phyloP scores from a whole-genome alignment of 2,797 vertebrate species.

The Oryzias sinensis region DNA sequence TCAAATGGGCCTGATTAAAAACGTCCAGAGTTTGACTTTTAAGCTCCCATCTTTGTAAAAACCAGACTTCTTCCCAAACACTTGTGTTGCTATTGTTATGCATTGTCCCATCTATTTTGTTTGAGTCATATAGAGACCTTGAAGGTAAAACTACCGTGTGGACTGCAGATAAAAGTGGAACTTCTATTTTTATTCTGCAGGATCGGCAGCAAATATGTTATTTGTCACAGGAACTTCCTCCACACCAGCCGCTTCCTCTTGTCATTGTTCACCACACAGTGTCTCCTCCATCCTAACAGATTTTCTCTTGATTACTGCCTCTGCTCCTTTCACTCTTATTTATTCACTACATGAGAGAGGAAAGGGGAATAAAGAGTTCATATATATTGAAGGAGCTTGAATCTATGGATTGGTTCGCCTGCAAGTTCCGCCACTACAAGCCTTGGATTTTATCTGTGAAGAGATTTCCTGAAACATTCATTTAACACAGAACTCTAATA shows the following conservation, averaged over 20 bases:
- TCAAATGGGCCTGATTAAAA: no score
- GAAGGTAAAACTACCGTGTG: neutral
- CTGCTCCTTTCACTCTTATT: neutral
- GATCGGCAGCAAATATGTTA: neutral
- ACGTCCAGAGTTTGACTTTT: no score
- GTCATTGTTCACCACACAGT: neutral
- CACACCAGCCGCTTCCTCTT: neutral
- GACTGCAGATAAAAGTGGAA: neutral
- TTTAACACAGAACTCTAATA: conserved; percentile 63
- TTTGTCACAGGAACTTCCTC: neutral
- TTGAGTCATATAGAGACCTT: no score
- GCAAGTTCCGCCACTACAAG: conserved; percentile 26
- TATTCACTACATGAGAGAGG: conserved; percentile 14
- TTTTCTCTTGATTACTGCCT: neutral
- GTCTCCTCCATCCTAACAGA: neutral
- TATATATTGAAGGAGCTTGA: conserved; percentile 12
- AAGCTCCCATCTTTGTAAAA: no score
- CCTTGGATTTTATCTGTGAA: conserved; percentile 13
- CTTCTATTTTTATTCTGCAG: neutral
- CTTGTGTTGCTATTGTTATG: no score
- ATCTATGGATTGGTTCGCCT: conserved; percentile 33
- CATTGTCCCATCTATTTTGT: no score
- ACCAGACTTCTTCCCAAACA: no score
- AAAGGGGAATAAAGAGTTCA: no score
- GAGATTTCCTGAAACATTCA: conserved; percentile 60